Evolutionary conservation across 1,140 invertebrate genomes (phyloP).

Genomic region (Aphelenchoides avenae): DNA sequence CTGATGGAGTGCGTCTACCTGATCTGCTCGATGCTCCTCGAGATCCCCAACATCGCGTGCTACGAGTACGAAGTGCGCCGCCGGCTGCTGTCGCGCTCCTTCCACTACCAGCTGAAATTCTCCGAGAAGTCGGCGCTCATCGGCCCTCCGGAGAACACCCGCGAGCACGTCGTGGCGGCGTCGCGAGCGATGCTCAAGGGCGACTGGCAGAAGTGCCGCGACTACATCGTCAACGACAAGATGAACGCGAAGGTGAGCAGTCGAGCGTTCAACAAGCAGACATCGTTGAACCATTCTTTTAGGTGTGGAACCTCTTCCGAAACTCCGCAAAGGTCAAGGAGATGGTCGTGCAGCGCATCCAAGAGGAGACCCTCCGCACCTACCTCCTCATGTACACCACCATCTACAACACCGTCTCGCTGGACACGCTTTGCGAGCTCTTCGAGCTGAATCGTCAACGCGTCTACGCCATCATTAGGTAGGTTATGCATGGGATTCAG

Average conservation of each 20-base stretch:
- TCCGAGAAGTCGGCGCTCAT: slow-evolving; percentile 90
- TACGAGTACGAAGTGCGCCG: slow-evolving; percentile 94
- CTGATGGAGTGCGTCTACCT: slow-evolving; percentile 96
- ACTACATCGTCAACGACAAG: slow-evolving; percentile 96
- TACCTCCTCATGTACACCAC: slow-evolving; percentile 97
- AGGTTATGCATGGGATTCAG: neutral
- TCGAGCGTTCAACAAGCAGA: slow-evolving; percentile 5
- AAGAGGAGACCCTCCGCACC: slow-evolving; percentile 91
- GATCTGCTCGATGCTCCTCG: slow-evolving; percentile 79
- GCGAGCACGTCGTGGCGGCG: slow-evolving; percentile 97
- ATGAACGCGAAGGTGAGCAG: slow-evolving; percentile 85
- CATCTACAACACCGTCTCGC: slow-evolving; percentile 91
- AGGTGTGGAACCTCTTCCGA: slow-evolving; percentile 95
- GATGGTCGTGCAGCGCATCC: slow-evolving; percentile 87
- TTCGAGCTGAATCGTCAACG: slow-evolving; percentile 80
- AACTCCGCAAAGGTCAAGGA: slow-evolving; percentile 84
- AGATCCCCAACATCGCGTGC: slow-evolving; percentile 97
- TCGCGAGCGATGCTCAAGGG: slow-evolving; percentile 96
- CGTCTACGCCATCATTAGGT: slow-evolving; percentile 86
- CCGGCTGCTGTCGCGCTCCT: slow-evolving; percentile 96
- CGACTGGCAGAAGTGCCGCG: slow-evolving; percentile 88
- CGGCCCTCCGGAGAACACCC: slow-evolving; percentile 90
- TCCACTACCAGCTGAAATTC: slow-evolving; percentile 92
- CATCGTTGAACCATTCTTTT: too few species aligned
- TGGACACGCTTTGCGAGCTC: slow-evolving; percentile 79